phyloP scores from a whole-genome alignment of 2,797 vertebrate genomes.

The Myotis myotis region DNA sequence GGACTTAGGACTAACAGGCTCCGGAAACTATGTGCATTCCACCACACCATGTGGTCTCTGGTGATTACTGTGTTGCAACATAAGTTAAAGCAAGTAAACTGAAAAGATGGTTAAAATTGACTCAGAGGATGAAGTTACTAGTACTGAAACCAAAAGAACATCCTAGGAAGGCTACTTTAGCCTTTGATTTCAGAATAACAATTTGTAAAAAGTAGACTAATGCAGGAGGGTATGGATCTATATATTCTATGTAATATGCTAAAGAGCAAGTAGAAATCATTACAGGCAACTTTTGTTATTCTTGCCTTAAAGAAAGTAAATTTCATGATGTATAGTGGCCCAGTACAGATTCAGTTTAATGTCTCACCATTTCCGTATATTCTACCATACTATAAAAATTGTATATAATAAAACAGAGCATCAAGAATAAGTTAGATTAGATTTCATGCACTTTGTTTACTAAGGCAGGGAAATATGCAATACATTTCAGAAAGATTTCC shows the following conservation, averaged over 20 bases:
- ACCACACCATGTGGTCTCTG: conserved; percentile 1
- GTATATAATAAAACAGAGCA: conserved; percentile 27
- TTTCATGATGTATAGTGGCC: neutral
- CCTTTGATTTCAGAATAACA: conserved; percentile 36
- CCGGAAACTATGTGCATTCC: neutral
- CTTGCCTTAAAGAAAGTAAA: conserved; percentile 40
- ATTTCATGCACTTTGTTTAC: conserved; percentile 36
- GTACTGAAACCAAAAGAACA: neutral
- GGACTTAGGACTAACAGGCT: conserved; percentile 53
- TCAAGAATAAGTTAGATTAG: conserved; percentile 38
- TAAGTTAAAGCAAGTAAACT: conserved; percentile 59
- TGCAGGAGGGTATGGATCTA: neutral
- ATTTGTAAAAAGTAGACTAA: conserved; percentile 4
- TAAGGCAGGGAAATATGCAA: conserved; percentile 43
- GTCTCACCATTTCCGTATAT: conserved; percentile 29
- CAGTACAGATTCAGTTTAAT: neutral
- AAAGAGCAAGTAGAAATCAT: conserved; percentile 11
- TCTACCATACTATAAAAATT: neutral
- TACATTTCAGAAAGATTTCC: conserved; percentile 48
- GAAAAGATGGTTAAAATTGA: conserved; percentile 24
- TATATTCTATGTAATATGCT: neutral
- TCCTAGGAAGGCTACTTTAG: neutral
- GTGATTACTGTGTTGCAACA: conserved; percentile 56
- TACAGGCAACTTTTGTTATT: neutral
- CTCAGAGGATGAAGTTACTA: neutral